A percentile compares a stretch with the other conserved stretches of the same genome.
Conservation (phyloP, 2,888 invertebrate genomes). For the Mesoligia furuncula region DNA sequence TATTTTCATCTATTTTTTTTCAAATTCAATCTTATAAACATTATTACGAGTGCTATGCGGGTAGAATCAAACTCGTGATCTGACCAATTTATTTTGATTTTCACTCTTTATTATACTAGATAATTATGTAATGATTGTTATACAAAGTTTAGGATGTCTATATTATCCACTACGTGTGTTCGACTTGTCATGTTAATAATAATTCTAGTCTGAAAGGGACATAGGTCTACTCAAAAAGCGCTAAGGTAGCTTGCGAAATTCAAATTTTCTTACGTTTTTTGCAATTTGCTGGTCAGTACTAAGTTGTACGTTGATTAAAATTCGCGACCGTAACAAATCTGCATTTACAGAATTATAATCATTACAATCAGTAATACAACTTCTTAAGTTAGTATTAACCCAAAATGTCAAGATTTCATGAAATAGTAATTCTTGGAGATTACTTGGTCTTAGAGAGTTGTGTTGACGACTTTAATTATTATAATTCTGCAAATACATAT, state of each 20-base stretch:
- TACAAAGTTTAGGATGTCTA: neutral
- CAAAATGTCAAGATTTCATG: too few species aligned
- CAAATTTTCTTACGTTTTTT: too few species aligned
- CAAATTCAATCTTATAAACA: neutral
- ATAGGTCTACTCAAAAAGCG: slow-evolving; percentile 26
- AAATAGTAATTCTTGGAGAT: too few species aligned
- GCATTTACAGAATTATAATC: too few species aligned
- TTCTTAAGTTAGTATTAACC: too few species aligned
- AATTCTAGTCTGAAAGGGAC: slow-evolving; percentile 57
- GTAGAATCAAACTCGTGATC: neutral
- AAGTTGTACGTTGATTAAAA: too few species aligned
- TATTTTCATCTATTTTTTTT: neutral
- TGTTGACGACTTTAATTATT: too few species aligned
- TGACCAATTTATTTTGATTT: neutral
- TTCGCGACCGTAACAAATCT: too few species aligned
- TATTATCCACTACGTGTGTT: slow-evolving; percentile 24
- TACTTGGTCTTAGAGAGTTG: neutral
- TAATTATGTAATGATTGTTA: slow-evolving; percentile 21
- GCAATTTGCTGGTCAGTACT: too few species aligned
- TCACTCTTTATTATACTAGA: neutral
- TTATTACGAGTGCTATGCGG: neutral
- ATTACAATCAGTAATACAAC: too few species aligned
- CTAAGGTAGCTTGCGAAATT: too few species aligned
- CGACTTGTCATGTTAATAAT: slow-evolving; percentile 48
- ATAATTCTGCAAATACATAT: too few species aligned